Evolutionary conservation across 2,113 vertebrate species (phyloP).

Genomic region (Eudyptes chrysolophus): DNA sequence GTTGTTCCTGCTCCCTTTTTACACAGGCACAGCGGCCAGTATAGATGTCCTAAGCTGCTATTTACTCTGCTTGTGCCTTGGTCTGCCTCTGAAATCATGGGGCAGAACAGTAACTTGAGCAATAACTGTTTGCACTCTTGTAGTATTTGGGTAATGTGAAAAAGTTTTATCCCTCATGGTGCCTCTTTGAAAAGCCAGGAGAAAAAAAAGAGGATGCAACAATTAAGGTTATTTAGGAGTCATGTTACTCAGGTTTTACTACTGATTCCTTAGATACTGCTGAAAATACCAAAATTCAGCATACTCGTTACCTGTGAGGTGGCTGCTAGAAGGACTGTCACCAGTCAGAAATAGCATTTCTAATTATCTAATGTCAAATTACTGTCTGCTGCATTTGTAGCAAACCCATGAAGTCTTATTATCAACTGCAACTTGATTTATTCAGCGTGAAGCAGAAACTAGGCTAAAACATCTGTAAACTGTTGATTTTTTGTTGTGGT

Average conservation of each 20-base stretch:
- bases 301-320: neutral
- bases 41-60: neutral
- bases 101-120: neutral
- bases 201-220: neutral
- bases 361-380: neutral
- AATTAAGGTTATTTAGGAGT: neutral
- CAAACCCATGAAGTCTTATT: neutral
- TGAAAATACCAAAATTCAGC: neutral
- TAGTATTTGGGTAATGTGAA: neutral
- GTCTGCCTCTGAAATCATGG: neutral
- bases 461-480: neutral
- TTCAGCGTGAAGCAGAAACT: neutral
- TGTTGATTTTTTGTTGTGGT: neutral
- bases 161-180: neutral
- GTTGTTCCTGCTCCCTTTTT: neutral
- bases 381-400: neutral
- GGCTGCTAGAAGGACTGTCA: neutral
- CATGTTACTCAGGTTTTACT: neutral
- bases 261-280: neutral
- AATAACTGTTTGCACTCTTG: neutral
- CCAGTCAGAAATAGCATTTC: neutral
- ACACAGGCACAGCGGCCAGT: fast-evolving
- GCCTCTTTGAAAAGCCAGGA: neutral
- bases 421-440: neutral
- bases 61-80: neutral